Base-by-base conservation (phyloP, 2,888 invertebrate genomes). In the Euclidia mi region DNA sequence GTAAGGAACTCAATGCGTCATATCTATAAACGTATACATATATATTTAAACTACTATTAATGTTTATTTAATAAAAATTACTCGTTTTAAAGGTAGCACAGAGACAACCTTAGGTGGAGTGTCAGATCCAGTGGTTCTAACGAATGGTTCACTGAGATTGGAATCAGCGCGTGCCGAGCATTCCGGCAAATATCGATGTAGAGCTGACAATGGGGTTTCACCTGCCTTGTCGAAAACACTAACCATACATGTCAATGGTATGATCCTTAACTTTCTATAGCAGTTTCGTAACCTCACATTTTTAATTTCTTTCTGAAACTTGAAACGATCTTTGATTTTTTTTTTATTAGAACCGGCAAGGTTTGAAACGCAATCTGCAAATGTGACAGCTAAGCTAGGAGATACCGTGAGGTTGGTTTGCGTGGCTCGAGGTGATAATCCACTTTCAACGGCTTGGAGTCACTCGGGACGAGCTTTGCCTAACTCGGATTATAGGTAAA, bases 141-240 rank as follows among this genome's bases (percentile, higher is more conserved):
- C 95, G 42, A 97, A 97, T 86, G 97, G 97, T 44, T 97, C 98
- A 2, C 85, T 97, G 57, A 95, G 96, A 81, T 95, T 98, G 2
- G 96, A 97, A 69, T 95, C 96, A 28, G 97, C 97, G 1, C 95
- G 96, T 11, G 96, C 97, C 4, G 96, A 96, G 83, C 96, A 97
- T 86, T 97, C 98, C 80, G 98, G 98, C 38, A 96, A 96, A 87
- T 98, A 98, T 87, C 95, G 97, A 75, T 98, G 98, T 81, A 96
- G 97, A 78, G 98, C 98, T 0, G 96, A 96, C 69, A 98, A 98
- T 85, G 97, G 97, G 14, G 97, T 98, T 59, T 97, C 98, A 18
- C 96, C 97, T 7, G 96, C 97, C 0, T 93, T 98, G 28, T 96
- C 96, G 71, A 98, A 98, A 95, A 96, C 97, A 40, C 96, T 98